Evolutionary conservation across 92 coral and sea anemone species (phyloP).

Genomic region (Palythoa caribaeorum): DNA sequence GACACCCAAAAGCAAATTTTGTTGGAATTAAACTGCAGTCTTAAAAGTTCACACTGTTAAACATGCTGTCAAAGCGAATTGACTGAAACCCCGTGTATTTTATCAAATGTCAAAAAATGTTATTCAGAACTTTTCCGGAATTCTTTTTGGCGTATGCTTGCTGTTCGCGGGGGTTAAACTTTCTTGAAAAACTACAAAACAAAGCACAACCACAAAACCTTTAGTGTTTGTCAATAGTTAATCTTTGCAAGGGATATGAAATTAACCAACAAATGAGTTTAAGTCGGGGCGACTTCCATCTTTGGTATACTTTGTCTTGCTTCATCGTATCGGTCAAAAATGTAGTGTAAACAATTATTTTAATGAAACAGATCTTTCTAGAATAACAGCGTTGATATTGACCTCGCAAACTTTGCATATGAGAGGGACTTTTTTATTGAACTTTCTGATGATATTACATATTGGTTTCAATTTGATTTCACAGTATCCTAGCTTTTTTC

Average conservation of each 20-base stretch:
- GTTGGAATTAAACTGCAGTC: too few species aligned
- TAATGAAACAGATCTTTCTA: conserved; percentile 45
- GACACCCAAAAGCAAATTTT: too few species aligned
- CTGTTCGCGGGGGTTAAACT: too few species aligned
- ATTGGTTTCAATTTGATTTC: conserved; percentile 23
- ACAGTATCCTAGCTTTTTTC: background rate
- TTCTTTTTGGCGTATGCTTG: too few species aligned
- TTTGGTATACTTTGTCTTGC: background rate
- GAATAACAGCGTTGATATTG: conserved; percentile 46
- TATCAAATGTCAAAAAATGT: too few species aligned
- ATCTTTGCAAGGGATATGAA: background rate
- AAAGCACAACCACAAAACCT: background rate
- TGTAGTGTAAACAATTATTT: conserved; percentile 40
- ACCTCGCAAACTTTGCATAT: conserved; percentile 11
- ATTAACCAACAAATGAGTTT: background rate
- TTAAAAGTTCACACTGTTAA: too few species aligned
- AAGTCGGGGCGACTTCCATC: background rate
- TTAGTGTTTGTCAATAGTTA: background rate
- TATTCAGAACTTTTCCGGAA: too few species aligned
- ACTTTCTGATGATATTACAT: background rate
- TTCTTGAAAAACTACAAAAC: background rate
- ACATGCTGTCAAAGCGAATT: too few species aligned
- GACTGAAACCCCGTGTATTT: too few species aligned
- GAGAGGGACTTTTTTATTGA: background rate
- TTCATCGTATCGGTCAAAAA: background rate